Conservation (phyloP, 2,888 invertebrate genomes). For the Megaustenia siamemsis region DNA sequence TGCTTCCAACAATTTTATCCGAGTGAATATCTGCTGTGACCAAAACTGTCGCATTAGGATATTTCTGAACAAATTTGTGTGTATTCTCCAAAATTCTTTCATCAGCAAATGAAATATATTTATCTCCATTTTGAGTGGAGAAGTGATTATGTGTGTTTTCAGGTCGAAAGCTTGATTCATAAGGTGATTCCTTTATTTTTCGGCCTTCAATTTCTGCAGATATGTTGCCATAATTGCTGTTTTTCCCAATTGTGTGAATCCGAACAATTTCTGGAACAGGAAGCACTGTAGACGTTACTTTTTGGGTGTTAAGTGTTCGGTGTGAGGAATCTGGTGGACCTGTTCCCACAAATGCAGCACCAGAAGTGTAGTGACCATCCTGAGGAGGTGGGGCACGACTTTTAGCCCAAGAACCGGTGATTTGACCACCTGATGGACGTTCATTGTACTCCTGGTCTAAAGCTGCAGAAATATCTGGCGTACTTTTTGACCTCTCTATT, state of each 20-base stretch:
- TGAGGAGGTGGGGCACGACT: conserved; percentile 36
- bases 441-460: conserved; percentile 23
- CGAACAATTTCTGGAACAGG: conserved; percentile 62
- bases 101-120: conserved; percentile 70
- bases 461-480: conserved; percentile 66
- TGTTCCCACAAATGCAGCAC: not conserved
- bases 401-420: conserved; percentile 41
- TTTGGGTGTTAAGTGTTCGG: conserved; percentile 65
- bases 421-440: not conserved
- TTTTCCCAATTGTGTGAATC: conserved; percentile 65
- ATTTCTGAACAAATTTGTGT: conserved; percentile 71
- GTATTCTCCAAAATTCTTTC: conserved; percentile 73
- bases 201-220: conserved; percentile 60
- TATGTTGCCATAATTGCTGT: conserved; percentile 76
- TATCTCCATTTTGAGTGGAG: conserved; percentile 53
- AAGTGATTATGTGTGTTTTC: conserved; percentile 85
- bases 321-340: conserved; percentile 61
- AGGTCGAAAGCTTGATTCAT: conserved; percentile 91
- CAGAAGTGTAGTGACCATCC: not conserved
- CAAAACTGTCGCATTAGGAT: conserved; percentile 74
- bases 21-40: conserved; percentile 71
- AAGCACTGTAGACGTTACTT: conserved; percentile 64
- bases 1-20: conserved; percentile 53
- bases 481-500: conserved; percentile 72
- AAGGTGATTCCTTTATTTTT: conserved; percentile 61